phyloP scores from a whole-genome alignment of 2,113 vertebrate genomes.

The Arvicanthis niloticus region DNA sequence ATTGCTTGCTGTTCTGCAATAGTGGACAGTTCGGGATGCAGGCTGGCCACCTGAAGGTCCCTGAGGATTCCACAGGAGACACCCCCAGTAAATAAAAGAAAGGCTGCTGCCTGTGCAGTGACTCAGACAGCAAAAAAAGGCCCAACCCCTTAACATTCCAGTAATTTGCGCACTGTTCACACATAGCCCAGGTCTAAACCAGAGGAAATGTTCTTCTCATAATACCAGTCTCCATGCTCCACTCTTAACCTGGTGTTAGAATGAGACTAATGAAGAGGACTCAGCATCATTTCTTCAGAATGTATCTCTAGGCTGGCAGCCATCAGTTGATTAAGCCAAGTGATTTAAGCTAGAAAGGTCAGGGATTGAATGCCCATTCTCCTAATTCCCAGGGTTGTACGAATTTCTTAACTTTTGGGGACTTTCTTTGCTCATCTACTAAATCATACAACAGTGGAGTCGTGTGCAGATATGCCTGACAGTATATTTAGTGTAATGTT shows the following conservation, averaged over 20 bases:
- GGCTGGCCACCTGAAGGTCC: constrained; percentile 41
- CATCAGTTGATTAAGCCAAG: neutral
- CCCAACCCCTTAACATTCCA: neutral
- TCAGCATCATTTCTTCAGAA: neutral
- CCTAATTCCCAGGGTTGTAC: neutral
- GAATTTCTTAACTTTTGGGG: neutral
- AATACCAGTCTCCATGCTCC: neutral
- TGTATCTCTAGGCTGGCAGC: neutral
- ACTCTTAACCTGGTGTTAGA: neutral
- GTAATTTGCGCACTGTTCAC: neutral
- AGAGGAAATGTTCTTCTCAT: neutral
- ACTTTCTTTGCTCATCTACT: neutral
- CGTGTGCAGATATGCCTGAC: neutral
- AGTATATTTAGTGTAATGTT: neutral
- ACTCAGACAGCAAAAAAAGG: constrained; percentile 4
- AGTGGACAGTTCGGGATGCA: neutral
- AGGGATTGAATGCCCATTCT: neutral
- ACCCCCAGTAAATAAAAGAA: constrained; percentile 44
- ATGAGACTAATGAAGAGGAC: neutral
- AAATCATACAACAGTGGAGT: neutral
- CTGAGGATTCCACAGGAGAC: constrained; percentile 56
- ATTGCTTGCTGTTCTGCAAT: constrained; percentile 38
- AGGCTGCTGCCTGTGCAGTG: neutral
- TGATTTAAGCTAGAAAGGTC: neutral
- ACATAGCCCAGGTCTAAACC: neutral